Evolutionary conservation across 2,888 invertebrate genomes (phyloP).

Genomic region (Eupithecia subfuscata): DNA sequence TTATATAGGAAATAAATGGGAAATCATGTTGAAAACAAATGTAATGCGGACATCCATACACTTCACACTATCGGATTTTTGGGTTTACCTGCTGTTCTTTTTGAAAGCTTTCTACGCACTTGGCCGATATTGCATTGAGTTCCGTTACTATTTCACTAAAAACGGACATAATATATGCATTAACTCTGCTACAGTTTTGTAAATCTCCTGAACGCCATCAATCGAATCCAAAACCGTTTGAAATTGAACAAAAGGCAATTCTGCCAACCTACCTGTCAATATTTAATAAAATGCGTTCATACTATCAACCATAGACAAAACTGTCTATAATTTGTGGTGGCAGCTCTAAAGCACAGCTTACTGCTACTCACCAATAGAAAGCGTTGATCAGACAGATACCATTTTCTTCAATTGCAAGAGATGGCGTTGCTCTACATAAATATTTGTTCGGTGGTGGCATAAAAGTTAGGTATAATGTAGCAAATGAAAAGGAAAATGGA

Average conservation of each 20-base stretch:
- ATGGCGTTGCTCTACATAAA: not conserved
- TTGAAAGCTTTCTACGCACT: conserved; percentile 60
- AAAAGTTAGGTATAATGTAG: no score
- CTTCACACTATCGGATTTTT: conserved; percentile 22
- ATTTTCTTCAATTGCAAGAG: not conserved
- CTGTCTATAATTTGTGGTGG: not conserved
- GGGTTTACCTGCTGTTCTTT: conserved; percentile 70
- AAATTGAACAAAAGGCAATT: conserved; percentile 61
- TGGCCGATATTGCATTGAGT: conserved; percentile 65
- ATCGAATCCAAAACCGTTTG: conserved; percentile 77
- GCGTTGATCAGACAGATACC: not conserved
- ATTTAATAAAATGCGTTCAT: conserved; percentile 7
- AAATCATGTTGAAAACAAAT: conserved; percentile 22
- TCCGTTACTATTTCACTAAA: conserved; percentile 72
- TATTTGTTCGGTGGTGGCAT: not conserved
- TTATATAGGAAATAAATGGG: not conserved
- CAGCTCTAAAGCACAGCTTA: not conserved
- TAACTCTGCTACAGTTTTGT: conserved; percentile 61
- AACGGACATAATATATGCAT: conserved; percentile 71
- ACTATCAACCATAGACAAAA: conserved; percentile 21
- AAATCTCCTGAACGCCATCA: conserved; percentile 69
- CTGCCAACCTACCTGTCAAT: conserved; percentile 53
- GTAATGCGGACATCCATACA: conserved; percentile 12
- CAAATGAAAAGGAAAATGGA: no score
- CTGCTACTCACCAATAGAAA: conserved; percentile 24